Evolutionary conservation across 2,888 invertebrate genomes (phyloP), one percentile per base, ranked within the genome.

Genomic region (Masnerella sp.): DNA sequence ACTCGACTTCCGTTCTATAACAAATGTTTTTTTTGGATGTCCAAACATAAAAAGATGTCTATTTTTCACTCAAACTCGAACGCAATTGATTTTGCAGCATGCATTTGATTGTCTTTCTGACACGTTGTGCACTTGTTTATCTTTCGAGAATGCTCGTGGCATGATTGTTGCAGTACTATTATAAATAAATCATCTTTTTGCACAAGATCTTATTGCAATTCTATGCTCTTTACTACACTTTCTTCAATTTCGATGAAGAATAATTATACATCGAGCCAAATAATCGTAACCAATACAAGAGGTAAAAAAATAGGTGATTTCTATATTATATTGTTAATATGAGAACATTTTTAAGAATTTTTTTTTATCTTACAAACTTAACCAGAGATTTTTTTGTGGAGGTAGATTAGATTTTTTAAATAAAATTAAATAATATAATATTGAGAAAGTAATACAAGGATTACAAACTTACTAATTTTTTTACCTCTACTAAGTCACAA

Each of bases 61-160:
- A 70, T 74, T 74, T 74, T 74, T 74, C 74, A 74, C 69, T 54
- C 64, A 54, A 74, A 69, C 52, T 65, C 52, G 70, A 69, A 64
- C 69, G 69, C 74, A 69, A 71, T 71, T 75, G 76, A 69, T 54
- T 47, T 65, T 78, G 68, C 76, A 78, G 81, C 80, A 82, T 82
- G 78, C 74, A 61, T 76, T 71, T 78, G 80, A 71, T 75, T 78
- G 62, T 81, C 77, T 80, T 74, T 80, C 79, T 76, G 71, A 77
- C 74, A 76, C 72, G 58, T 73, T 73, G 61, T 64, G 78, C 80
- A 81, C 80, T 76, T 76, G 81, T 82, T 82, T 81, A 81, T 81
- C 80, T 81, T 82, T 80, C 79, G 84, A 78, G 80, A 82, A 79
- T 76, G 82, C 80, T 83, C 79, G 78, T 78, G 83, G 85, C 85